Evolutionary conservation across 2,797 vertebrate genomes (phyloP).

Genomic region (Acanthurus lineatus): DNA sequence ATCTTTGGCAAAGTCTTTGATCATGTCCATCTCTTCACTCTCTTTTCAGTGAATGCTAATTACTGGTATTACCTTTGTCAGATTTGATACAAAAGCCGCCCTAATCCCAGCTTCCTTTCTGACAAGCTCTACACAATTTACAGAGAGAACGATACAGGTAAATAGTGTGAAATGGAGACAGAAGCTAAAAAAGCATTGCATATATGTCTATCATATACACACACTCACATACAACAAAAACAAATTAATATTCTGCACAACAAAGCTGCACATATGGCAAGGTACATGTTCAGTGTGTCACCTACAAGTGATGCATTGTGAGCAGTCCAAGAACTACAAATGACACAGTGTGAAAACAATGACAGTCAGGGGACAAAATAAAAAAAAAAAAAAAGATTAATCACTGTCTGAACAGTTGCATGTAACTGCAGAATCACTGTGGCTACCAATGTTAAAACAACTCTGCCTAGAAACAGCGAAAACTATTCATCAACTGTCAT

Average conservation of each 20-base stretch:
- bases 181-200: conserved; percentile 13
- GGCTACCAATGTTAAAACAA: not conserved
- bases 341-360: not conserved
- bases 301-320: not conserved
- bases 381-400: no score
- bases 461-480: not conserved
- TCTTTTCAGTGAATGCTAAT: conserved; percentile 62
- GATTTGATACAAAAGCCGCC: conserved; percentile 64
- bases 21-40: conserved; percentile 53
- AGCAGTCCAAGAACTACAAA: not conserved
- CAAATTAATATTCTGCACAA: conserved; percentile 14
- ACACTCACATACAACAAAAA: not conserved
- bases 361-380: not conserved
- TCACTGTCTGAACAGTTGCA: no score
- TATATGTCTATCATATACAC: conserved; percentile 21
- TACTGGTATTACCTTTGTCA: conserved; percentile 68
- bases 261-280: not conserved
- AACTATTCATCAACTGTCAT: not conserved
- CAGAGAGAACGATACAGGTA: conserved; percentile 27
- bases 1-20: conserved; percentile 44
- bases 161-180: conserved; percentile 22
- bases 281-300: conserved; percentile 4
- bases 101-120: conserved; percentile 61
- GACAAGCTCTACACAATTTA: conserved; percentile 62
- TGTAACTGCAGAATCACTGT: not conserved